These are phyloP conservation scores for Nysson spinosus DNA, from an alignment of 2,888 invertebrate species.

Conservation along the genomic window DNA sequence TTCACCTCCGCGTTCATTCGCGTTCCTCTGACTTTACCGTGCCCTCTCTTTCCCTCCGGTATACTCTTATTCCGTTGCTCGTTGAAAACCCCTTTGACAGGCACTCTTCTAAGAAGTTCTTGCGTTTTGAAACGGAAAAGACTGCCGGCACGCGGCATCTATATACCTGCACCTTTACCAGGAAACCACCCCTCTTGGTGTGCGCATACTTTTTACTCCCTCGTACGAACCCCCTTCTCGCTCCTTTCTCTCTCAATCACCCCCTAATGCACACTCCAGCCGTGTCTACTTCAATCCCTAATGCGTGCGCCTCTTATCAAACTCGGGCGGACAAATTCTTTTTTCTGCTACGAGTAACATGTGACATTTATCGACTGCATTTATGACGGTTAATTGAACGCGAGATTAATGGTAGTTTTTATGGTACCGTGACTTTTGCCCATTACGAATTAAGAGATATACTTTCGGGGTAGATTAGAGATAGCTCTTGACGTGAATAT, in stretches of 20 bases:
- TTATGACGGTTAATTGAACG: slow-evolving; percentile 16
- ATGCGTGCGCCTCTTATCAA: slow-evolving; percentile 37
- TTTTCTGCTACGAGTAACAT: slow-evolving; percentile 12
- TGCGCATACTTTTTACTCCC: slow-evolving; percentile 41
- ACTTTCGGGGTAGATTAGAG: no score
- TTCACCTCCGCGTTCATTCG: slow-evolving; percentile 4
- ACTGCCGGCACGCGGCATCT: slow-evolving; percentile 35
- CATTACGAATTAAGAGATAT: no score
- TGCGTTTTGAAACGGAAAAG: slow-evolving; percentile 49
- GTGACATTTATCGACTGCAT: slow-evolving; percentile 25
- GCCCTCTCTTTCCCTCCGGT: neutral
- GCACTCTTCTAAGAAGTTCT: slow-evolving; percentile 44
- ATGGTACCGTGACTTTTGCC: no score
- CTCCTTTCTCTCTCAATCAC: slow-evolving; percentile 59
- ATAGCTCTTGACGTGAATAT: no score
- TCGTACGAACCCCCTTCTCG: slow-evolving; percentile 36
- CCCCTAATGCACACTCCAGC: slow-evolving; percentile 62
- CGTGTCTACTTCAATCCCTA: slow-evolving; percentile 54
- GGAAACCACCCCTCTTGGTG: slow-evolving; percentile 20
- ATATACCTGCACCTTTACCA: slow-evolving; percentile 34
- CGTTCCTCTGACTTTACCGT: slow-evolving; percentile 2
- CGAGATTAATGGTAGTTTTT: neutral
- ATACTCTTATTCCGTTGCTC: slow-evolving; percentile 23
- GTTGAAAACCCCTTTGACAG: slow-evolving; percentile 51
- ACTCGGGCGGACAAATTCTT: slow-evolving; percentile 28